A percentile compares a stretch with the other conserved stretches of the same genome.
Conservation (phyloP, 2,888 invertebrate genomes). For the Drosophila acutilabella region DNA sequence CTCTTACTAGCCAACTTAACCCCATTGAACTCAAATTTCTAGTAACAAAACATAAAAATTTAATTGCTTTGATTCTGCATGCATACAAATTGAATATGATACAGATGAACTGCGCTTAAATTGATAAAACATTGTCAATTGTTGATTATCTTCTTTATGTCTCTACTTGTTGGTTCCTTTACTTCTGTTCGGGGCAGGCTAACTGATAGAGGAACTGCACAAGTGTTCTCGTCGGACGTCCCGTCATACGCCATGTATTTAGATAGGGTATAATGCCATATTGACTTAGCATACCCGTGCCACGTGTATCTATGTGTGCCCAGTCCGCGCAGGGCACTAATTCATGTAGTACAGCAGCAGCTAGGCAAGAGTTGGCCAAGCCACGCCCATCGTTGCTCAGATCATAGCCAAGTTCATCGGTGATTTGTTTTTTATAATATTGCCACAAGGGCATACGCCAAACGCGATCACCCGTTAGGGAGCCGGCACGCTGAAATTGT, state of each 20-base stretch:
- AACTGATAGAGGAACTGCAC: constrained; percentile 86
- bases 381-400: constrained; percentile 87
- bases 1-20: no score
- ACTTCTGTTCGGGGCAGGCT: constrained; percentile 82
- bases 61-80: not conserved
- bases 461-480: constrained; percentile 87
- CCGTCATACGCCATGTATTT: constrained; percentile 87
- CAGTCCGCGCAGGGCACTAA: constrained; percentile 88
- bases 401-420: constrained; percentile 86
- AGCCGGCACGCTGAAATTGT: constrained; percentile 86
- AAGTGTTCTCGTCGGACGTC: constrained; percentile 88
- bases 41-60: constrained; percentile 4
- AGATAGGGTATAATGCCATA: constrained; percentile 88
- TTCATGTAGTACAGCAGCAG: constrained; percentile 89
- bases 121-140: not conserved
- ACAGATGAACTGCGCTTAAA: constrained; percentile 8
- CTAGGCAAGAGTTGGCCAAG: constrained; percentile 88
- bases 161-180: constrained; percentile 2
- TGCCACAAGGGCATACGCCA: constrained; percentile 88
- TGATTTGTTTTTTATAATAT: constrained; percentile 80
- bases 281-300: constrained; percentile 88
- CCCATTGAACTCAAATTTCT: not conserved
- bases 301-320: constrained; percentile 91
- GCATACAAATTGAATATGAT: constrained; percentile 1
- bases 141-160: not conserved